Evolutionary conservation across 2,888 invertebrate genomes (phyloP), one percentile per base, ranked within the genome.

Genomic region (Trileptium ribeirensis): DNA sequence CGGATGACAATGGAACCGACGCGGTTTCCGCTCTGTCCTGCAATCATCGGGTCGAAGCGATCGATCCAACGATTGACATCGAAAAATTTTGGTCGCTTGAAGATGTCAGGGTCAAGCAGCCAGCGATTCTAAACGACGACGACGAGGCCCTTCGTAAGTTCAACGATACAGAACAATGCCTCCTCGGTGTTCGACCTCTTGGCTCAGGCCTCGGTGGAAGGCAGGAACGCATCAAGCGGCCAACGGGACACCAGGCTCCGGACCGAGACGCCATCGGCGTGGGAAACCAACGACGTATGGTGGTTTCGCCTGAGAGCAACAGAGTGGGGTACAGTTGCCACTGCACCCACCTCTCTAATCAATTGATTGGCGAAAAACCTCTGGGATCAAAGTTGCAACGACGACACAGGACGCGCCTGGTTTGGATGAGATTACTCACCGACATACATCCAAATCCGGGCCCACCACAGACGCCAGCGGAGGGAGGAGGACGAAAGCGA

Each of bases 381-480:
- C n/a, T 8, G 31, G n/a, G 8, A 15, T 8, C 8, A 36, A 8
- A 33, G 8, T 15, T 70, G 70, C 70, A 31, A n/a, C 33, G 3
- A n/a, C 3, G 70, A 31, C 70, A 70, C 33, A 19, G 3, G 36
- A 15, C 8, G 15, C n/a, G 70, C 36, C 15, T 70, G 3, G 70
- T 70, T 33, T n/a, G 70, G 15, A 33, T 70, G 8, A 8, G n/a
- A 24, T 24, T 51, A 24, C 8, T 51, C 8, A 70, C 70, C 19
- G 70, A 70, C 33, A 70, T 70, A 8, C 70, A 70, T 36, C 70
- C 70, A 29, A 70, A 70, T 70, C 70, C 70, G 70, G 70, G 70
- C 19, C 70, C 70, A 8, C 33, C 8, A 8, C 8, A 70, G 70
- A 70, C 33, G 36, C n/a, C n/a, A n/a, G n/a, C n/a, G n/a, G n/a